Evolutionary conservation across 2,888 invertebrate genomes (phyloP), one percentile per base, ranked within the genome.

Genomic region (Chorisops tibialis): DNA sequence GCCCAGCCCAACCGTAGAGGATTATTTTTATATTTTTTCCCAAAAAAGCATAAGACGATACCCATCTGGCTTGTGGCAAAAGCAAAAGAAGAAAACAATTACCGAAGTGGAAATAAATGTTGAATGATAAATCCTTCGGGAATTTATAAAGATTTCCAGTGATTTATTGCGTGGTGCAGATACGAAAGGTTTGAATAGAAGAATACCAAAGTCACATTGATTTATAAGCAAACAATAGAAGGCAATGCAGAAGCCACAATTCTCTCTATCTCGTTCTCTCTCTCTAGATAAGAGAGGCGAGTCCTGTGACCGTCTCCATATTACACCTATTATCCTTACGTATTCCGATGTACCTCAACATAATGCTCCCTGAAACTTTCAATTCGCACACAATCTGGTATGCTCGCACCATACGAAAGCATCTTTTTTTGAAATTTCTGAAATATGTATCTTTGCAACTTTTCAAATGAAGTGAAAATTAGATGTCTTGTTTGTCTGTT

Each of bases 131-230:
- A 60, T 60, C 59, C 59, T 49, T 41, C 24, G 41, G 50, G 59
- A 60, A 60, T 60, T 60, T 60, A 60, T 60, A 60, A 60, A 60
- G 59, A 60, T 60, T 60, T 60, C 21, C 48, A 60, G 59, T 60
- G 59, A 60, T 60, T 60, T 60, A 60, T 60, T 60, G 50, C 39
- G 50, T 43, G 43, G 24, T 56, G 39, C 50, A 60, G 59, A 47
- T 48, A 48, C 37, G 11, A 38, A 14, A 52, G 21, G 47, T 47
- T 21, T 43, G 56, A 56, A 56, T 56, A 30, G 45, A 43, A 24
- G 22, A 56, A 56, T 56, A 56, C 41, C 43, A 24, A 56, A 56
- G 56, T 56, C 56, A 56, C 39, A 43, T 56, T 56, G 56, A 56
- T 56, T 56, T 56, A 56, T 56, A 43, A 22, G 43, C 56, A 56